Conservation (phyloP, 1,140 invertebrate species). For the Vanessa tameamea region DNA sequence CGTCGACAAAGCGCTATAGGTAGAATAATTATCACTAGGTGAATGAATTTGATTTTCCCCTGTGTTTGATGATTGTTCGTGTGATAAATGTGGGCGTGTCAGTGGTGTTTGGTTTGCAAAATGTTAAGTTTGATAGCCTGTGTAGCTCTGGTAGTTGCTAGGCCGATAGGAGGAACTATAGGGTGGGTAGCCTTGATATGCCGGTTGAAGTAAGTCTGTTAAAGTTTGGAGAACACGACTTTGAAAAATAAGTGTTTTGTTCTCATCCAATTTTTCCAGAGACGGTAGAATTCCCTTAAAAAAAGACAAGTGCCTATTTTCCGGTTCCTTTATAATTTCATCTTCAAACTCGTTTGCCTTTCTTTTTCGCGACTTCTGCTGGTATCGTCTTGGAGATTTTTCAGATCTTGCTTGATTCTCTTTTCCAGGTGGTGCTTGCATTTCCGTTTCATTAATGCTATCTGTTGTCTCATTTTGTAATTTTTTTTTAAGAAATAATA, state of each 20-base stretch:
- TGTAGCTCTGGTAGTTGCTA: conserved; percentile 3
- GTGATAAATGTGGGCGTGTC: conserved; percentile 8
- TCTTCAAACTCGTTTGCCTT: conserved; percentile 9
- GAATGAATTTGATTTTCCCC: conserved; percentile 8
- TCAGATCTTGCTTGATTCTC: conserved; percentile 9
- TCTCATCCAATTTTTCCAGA: conserved; percentile 4
- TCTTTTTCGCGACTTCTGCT: conserved; percentile 1
- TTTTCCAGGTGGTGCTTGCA: conserved; percentile 1
- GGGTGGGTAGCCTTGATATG: conserved; percentile 3
- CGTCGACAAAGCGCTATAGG: conserved; percentile 8
- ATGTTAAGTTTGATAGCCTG: conserved; percentile 11
- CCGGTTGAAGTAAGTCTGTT: not conserved
- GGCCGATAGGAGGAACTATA: conserved; percentile 5
- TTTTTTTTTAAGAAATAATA: conserved; percentile 4
- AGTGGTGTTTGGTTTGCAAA: conserved; percentile 10
- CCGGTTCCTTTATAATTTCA: conserved; percentile 2
- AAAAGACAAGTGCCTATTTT: not conserved
- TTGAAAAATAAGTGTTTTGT: conserved; percentile 6
- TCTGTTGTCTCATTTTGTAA: not conserved
- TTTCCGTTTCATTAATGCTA: conserved; percentile 6
- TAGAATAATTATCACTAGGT: conserved; percentile 9
- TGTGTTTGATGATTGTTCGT: conserved; percentile 11
- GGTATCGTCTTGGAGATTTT: conserved; percentile 11
- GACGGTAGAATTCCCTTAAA: conserved; percentile 7
- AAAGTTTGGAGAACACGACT: conserved; percentile 1